These are phyloP conservation scores for Leptogaster cylindrica DNA, from an alignment of 2,888 invertebrate genomes.

Conservation along the genomic window DNA sequence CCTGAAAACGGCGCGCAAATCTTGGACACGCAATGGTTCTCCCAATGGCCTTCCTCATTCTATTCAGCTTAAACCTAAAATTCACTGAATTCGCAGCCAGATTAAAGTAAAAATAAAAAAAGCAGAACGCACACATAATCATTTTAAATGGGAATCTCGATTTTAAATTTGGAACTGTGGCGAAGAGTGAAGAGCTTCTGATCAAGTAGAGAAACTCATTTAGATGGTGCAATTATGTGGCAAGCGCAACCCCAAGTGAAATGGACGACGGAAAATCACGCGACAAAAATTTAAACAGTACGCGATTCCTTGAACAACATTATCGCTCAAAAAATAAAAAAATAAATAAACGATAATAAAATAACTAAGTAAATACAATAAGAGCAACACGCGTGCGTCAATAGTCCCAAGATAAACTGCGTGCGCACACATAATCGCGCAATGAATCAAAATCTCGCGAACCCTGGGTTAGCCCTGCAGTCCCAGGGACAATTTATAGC, in stretches of 20 bases:
- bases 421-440: slow-evolving; percentile 59
- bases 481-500: slow-evolving; percentile 19
- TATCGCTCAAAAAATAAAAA: neutral
- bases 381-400: slow-evolving; percentile 11
- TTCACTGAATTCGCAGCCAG: neutral
- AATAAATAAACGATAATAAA: too few relatives aligned
- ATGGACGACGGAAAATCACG: slow-evolving; percentile 40
- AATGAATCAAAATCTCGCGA: slow-evolving; percentile 59
- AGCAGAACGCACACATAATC: too few relatives aligned
- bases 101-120: neutral
- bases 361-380: too few relatives aligned
- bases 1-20: neutral
- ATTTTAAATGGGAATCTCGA: too few relatives aligned
- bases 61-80: slow-evolving; percentile 22
- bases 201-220: slow-evolving; percentile 11
- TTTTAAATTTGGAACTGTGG: slow-evolving; percentile 18
- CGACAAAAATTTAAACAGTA: slow-evolving; percentile 15
- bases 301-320: neutral
- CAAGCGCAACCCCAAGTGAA: slow-evolving; percentile 10
- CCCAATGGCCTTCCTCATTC: slow-evolving; percentile 26
- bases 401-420: slow-evolving; percentile 57
- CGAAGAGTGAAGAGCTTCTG: neutral
- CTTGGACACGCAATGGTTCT: slow-evolving; percentile 26
- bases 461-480: slow-evolving; percentile 29
- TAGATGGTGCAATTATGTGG: slow-evolving; percentile 28